Evolutionary conservation across 1,140 invertebrate species (phyloP).

Genomic region (Leptopilina boulardi): DNA sequence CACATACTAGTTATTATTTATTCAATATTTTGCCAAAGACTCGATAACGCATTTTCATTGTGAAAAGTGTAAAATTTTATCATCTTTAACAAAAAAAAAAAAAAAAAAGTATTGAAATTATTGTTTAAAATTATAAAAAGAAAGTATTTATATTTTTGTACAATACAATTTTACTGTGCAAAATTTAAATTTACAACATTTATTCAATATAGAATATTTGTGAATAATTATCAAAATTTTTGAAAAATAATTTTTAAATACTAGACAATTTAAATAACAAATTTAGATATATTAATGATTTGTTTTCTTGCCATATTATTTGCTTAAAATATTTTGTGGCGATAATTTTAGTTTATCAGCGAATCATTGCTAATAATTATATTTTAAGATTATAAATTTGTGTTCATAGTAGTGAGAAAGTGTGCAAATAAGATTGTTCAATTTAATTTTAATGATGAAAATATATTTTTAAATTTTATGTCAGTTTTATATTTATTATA

Average conservation of each 20-base stretch:
- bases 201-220: neutral
- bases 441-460: conserved; percentile 19
- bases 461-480: conserved; percentile 33
- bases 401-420: neutral
- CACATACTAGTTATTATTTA: conserved; percentile 21
- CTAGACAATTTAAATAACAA: no score
- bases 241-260: neutral
- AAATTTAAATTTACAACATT: neutral
- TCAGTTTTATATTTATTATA: neutral
- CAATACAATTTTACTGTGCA: conserved; percentile 27
- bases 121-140: neutral
- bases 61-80: neutral
- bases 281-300: no score
- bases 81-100: neutral
- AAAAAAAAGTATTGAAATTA: neutral
- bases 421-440: neutral
- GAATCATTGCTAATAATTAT: neutral
- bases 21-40: neutral
- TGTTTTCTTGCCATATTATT: neutral
- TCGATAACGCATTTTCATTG: conserved; percentile 20
- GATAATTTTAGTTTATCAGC: neutral
- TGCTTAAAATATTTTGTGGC: neutral
- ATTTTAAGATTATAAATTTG: neutral
- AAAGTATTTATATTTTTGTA: conserved; percentile 56
- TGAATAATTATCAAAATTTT: neutral